A percentile compares a stretch with the other conserved stretches of the same genome.
Conservation (phyloP, 1,140 invertebrate genomes). For the Brachionus plicatilis region DNA sequence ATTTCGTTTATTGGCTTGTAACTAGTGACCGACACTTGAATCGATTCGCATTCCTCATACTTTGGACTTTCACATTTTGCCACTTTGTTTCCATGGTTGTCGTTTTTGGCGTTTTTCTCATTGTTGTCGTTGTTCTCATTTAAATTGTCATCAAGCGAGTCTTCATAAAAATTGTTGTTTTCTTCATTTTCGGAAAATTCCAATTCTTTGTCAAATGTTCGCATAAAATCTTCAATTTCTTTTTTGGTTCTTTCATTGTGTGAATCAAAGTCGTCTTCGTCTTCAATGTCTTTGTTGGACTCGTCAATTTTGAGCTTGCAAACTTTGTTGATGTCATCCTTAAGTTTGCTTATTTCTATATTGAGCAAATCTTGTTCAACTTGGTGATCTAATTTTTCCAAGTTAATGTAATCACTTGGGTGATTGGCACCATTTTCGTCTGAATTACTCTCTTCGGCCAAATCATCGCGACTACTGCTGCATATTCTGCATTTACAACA, state of each 20-base stretch:
- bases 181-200: constrained; percentile 3
- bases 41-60: constrained; percentile 1
- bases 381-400: not conserved
- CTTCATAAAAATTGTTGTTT: not conserved
- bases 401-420: no score
- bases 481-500: not conserved
- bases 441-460: not conserved
- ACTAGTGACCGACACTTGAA: not conserved
- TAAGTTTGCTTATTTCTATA: constrained; percentile 1
- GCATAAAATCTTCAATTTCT: constrained; percentile 21
- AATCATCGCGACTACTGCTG: not conserved
- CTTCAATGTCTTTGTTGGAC: not conserved
- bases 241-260: not conserved
- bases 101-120: no score
- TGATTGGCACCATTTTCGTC: not conserved
- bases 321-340: constrained; percentile 8
- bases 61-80: not conserved
- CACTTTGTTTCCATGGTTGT: not conserved
- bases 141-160: constrained; percentile 3
- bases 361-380: not conserved
- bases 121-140: not conserved
- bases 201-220: not conserved
- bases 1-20: constrained; percentile 12
- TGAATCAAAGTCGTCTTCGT: not conserved
- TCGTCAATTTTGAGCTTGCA: not conserved